Base-by-base conservation (phyloP, 2,113 vertebrate species). In the Nerophis ophidion region DNA sequence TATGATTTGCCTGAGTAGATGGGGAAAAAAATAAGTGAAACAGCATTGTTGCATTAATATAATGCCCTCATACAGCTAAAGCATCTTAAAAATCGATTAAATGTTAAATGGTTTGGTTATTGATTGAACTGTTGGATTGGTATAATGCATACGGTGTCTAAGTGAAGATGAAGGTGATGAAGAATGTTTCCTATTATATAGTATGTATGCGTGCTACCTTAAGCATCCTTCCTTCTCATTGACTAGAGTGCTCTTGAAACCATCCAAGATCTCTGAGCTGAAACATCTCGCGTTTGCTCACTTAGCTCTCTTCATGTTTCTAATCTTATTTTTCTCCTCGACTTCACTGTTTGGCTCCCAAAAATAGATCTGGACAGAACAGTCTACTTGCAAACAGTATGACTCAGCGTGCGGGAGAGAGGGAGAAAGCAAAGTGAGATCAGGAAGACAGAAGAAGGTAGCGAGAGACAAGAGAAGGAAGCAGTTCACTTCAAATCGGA, bases 341-440 rank as follows among this genome's bases (percentile, higher is more conserved):
- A 51, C 12, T 26, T 16, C 65, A 59, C 68, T 49, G 70, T 78
- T 70, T 77, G 73, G 74, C 74, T 68, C 81, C 78, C 78, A 71
- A 63, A 88, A 88, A 86, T 86, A 85, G 84, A 85, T 68, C 61
- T 75, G 77, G 75, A 78, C 72, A 72, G 79, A 83, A 80, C 76
- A 52, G 72, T 70, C 73, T 71, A 77, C 75, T 82, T 19, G 72
- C 81, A 76, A 67, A 80, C 79, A 70, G 67, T 53, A 45, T 84
- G 81, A 83, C 63, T 83, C 77, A 72, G 77, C 71, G 53, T 55
- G 17, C 15, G 35, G 51, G 57, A 66, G 40, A 40, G 40, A 16
- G 70, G 50, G 26, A 63, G 66, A 63, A 54, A 51, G 51, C 19
- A 44, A 52, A 15, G 56, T 46, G 60, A 45, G 7, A 44, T 8